Percentiles rank a stretch among this genome's conserved stretches.
Conservation (phyloP, 2,797 vertebrate genomes). For the Thamnophis elegans region DNA sequence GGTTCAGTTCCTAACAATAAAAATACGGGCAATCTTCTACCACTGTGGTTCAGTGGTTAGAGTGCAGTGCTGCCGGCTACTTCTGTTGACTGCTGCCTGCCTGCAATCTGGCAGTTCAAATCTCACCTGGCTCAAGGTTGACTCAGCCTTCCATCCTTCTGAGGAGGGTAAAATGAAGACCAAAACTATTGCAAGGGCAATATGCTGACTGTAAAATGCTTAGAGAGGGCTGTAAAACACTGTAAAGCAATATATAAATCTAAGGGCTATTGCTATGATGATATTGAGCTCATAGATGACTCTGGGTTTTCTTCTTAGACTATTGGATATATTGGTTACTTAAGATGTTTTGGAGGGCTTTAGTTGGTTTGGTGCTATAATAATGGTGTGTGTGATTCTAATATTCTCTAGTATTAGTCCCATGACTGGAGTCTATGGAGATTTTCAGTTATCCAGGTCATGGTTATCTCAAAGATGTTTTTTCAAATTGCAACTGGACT, state of each 20-base stretch:
- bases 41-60: too few species aligned
- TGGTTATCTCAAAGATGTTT: not conserved
- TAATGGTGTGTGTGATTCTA: not conserved
- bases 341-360: not conserved
- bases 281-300: not conserved
- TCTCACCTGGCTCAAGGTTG: too few species aligned
- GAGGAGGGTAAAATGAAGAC: too few species aligned
- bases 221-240: too few species aligned
- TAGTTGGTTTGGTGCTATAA: not conserved
- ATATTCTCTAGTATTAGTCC: not conserved
- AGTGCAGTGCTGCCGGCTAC: too few species aligned
- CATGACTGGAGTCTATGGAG: not conserved
- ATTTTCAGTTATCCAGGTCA: not conserved
- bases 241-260: too few species aligned
- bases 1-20: not conserved
- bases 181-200: too few species aligned
- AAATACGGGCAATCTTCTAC: not conserved
- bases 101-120: too few species aligned
- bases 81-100: rapidly evolving
- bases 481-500: not conserved
- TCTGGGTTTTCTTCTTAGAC: not conserved
- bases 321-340: not conserved
- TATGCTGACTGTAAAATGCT: too few species aligned
- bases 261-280: not conserved
- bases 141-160: too few species aligned